A percentile compares a stretch with the other conserved stretches of the same genome.
These are phyloP conservation scores for Naja naja DNA, from an alignment of 2,113 vertebrate species.

Conservation along the genomic window DNA sequence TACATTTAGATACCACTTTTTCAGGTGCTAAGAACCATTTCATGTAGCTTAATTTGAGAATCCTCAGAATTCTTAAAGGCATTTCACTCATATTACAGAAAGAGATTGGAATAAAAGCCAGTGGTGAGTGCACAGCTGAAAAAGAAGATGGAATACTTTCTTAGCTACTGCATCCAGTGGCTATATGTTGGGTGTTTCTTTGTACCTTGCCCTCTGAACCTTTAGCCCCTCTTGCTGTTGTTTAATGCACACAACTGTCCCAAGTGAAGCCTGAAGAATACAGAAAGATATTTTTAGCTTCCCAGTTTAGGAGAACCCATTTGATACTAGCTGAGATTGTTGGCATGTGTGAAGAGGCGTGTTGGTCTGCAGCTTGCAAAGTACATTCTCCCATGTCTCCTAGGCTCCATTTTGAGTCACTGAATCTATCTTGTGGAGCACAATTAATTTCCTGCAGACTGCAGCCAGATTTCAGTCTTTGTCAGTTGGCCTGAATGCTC, in stretches of 20 bases:
- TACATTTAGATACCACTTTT: background rate
- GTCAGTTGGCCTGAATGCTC: background rate
- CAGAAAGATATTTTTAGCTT: background rate
- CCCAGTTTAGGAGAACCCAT: background rate
- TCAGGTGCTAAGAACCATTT: background rate
- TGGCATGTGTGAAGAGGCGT: background rate
- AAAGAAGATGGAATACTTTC: background rate
- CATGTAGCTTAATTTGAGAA: background rate
- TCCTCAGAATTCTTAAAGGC: background rate
- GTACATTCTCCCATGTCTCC: background rate
- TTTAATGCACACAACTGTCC: background rate
- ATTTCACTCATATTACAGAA: background rate
- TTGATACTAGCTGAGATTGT: background rate
- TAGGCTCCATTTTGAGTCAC: background rate
- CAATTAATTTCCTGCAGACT: background rate
- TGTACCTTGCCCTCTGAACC: background rate
- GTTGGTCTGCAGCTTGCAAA: background rate
- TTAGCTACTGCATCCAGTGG: background rate
- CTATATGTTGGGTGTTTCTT: background rate
- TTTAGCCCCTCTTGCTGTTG: background rate
- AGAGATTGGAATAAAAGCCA: background rate
- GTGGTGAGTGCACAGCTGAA: background rate
- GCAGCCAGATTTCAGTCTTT: too few relatives aligned
- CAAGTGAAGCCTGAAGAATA: background rate
- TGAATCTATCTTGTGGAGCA: background rate